phyloP scores from a whole-genome alignment of 1,140 invertebrate species.

The Octopus bimaculoides region DNA sequence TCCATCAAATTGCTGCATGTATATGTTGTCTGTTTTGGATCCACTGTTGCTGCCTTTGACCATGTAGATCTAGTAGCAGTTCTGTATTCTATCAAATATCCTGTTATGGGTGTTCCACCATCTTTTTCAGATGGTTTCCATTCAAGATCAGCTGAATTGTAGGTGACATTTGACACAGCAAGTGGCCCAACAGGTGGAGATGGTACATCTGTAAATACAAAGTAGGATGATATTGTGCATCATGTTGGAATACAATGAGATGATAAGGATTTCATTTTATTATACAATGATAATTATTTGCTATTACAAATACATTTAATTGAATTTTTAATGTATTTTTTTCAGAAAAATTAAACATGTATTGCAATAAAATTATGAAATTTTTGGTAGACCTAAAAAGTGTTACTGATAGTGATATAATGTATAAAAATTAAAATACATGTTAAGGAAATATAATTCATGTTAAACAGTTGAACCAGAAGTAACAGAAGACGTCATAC shows the following conservation, averaged over 20 bases:
- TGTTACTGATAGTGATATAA: no score
- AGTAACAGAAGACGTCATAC: slow-evolving; percentile 57
- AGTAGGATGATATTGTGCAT: background rate
- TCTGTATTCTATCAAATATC: slow-evolving; percentile 56
- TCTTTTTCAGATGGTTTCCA: slow-evolving; percentile 53
- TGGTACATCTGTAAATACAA: slow-evolving; percentile 62
- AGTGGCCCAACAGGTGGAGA: slow-evolving; percentile 83
- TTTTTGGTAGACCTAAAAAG: no score
- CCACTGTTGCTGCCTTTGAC: slow-evolving; percentile 56
- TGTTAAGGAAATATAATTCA: no score
- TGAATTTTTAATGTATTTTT: no score
- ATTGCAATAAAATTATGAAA: no score
- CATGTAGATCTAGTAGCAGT: slow-evolving; percentile 62
- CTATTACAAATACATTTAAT: no score
- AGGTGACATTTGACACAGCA: slow-evolving; percentile 56
- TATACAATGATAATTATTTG: no score
- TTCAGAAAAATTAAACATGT: no score
- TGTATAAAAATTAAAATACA: no score
- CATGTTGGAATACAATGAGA: no score
- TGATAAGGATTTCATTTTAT: no score
- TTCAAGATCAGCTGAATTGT: slow-evolving; percentile 56
- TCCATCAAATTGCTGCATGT: slow-evolving; percentile 77
- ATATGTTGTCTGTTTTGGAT: slow-evolving; percentile 72
- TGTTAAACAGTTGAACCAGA: no score
- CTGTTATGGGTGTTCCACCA: slow-evolving; percentile 51